phyloP scores from a whole-genome alignment of 2,113 vertebrate species.

The Chamaea fasciata region DNA sequence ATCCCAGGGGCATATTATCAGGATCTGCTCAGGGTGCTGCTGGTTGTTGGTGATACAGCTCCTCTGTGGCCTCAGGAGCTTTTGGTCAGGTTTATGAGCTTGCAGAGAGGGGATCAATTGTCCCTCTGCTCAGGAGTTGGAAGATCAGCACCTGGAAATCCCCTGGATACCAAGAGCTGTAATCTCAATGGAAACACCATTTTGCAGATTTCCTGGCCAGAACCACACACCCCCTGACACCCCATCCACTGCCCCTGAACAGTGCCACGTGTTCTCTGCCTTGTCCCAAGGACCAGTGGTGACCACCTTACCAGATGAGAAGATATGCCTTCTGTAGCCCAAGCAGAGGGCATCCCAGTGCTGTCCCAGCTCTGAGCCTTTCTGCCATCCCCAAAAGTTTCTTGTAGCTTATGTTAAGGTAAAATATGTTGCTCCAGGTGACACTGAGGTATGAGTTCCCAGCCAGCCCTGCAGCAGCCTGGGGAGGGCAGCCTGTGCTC shows the following conservation, averaged over 20 bases:
- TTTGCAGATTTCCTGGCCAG: constrained; percentile 36
- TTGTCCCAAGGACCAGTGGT: constrained; percentile 46
- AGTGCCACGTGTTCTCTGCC: not conserved
- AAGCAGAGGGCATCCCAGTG: not conserved
- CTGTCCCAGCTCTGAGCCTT: not conserved
- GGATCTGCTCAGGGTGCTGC: not conserved
- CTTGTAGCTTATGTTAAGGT: not conserved
- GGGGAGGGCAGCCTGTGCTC: not conserved
- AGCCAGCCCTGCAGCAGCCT: not conserved
- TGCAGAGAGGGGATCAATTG: not conserved
- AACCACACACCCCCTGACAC: fast-evolving
- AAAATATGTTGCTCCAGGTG: not conserved
- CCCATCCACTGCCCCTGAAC: not conserved
- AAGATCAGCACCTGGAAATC: not conserved
- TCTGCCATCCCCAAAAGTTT: not conserved
- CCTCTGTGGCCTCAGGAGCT: not conserved
- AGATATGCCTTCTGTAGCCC: constrained; percentile 69
- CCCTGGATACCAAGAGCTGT: not conserved
- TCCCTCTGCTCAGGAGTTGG: not conserved
- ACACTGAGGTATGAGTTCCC: not conserved
- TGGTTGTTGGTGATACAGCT: not conserved
- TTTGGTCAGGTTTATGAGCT: not conserved
- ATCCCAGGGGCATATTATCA: not conserved
- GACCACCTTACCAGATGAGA: constrained; percentile 74
- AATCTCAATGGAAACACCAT: constrained; percentile 38